A percentile compares a stretch with the other conserved stretches of the same genome.
Evolutionary conservation across 2,888 invertebrate genomes (phyloP).

Genomic region (Torymus tubicola): DNA sequence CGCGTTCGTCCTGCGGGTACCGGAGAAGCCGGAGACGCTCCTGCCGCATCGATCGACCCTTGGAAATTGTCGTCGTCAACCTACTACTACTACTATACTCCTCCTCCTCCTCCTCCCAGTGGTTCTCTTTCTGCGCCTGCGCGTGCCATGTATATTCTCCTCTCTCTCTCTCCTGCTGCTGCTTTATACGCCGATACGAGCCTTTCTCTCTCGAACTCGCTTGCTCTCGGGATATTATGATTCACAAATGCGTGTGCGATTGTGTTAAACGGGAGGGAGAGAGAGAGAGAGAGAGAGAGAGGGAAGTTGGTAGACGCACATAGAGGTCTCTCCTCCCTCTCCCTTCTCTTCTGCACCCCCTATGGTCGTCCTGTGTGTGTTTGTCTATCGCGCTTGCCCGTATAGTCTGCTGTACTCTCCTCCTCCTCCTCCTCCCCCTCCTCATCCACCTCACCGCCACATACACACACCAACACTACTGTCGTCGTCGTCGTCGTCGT

Average conservation of each 20-base stretch:
- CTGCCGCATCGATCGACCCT: conserved; percentile 60
- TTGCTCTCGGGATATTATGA: conserved; percentile 44
- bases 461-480: not conserved
- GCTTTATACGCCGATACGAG: not conserved
- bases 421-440: not conserved
- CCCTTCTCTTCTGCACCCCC: not conserved
- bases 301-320: too few relatives aligned
- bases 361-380: not conserved
- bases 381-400: too few relatives aligned
- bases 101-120: conserved; percentile 2
- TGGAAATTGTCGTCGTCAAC: conserved; percentile 59
- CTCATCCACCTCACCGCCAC: not conserved
- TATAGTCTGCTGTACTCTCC: not conserved
- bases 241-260: conserved; percentile 52
- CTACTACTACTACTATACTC: conserved; percentile 28
- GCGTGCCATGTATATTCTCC: not conserved
- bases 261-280: conserved; percentile 53
- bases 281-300: too few relatives aligned
- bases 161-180: conserved; percentile 23
- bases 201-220: conserved; percentile 13
- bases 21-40: conserved; percentile 53
- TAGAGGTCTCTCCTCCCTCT: conserved; percentile 5
- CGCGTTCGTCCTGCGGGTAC: conserved; percentile 8
- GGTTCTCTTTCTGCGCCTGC: conserved; percentile 32
- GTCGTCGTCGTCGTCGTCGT: not conserved